Evolutionary conservation across 2,888 invertebrate species (phyloP), one percentile per base, ranked within the genome.

Genomic region (Tortricodes alternella): DNA sequence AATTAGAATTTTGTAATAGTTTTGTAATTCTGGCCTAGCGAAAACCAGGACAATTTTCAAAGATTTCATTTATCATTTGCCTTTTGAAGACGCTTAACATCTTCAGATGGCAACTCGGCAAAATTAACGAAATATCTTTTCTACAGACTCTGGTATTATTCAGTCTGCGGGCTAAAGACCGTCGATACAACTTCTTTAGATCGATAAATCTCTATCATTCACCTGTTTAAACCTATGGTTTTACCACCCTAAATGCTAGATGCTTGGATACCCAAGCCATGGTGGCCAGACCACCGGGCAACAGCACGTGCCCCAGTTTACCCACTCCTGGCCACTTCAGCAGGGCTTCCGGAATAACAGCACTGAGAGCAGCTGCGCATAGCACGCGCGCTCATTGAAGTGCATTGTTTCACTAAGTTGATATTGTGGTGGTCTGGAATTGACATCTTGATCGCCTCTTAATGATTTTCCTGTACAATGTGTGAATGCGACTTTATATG

Each of bases 311-410:
- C 83, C 71, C 63, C 60, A 70, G 74, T 78, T 76, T 78, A 76
- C 76, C 77, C 78, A 71, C 77, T 80, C 63, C 58, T 64, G 53
- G 39, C 60, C 72, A 74, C 83, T 83, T 64, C 60, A 68, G 51
- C 18, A 44, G 61, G 35, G 62, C 72, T 73, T 74, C 79, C 80
- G 77, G 74, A 70, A 73, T 73, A 71, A 71, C 68, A 68, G 68
- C 69, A 65, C 55, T 35, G 32, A 19, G 18, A 23, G 75, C 87
- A 87, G 86, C 86, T 87, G 87, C 74, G 68, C 44, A 51, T 43
- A 70, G 79, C 87, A 86, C 87, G 85, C 82, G 86, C 81, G 77
- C 83, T 84, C 81, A 82, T 85, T 74, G 75, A 61, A 62, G 64
- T 61, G 67, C 71, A 80, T 85, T 84, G 83, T 84, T 72, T 55